Conservation (phyloP, 2,113 vertebrate species). For the Sinocyclocheilus maitianheensis region DNA sequence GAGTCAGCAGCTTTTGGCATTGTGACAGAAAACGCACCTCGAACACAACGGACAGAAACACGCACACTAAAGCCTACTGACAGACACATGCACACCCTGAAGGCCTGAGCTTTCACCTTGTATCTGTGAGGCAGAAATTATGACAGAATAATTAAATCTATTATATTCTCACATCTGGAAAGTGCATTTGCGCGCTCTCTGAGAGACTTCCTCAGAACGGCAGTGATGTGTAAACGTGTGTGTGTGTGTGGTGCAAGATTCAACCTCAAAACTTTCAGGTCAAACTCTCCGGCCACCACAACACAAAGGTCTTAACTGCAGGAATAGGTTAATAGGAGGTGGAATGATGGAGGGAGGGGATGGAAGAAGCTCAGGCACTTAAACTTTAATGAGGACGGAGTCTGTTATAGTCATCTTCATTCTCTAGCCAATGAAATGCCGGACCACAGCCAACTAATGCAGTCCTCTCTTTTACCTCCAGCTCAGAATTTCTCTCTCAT, state of each 20-base stretch:
- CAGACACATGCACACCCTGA: conserved; percentile 11
- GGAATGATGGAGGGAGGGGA: neutral
- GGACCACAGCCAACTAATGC: conserved; percentile 37
- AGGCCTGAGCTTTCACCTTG: conserved; percentile 5
- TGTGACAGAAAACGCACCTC: conserved; percentile 48
- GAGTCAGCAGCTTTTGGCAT: conserved; percentile 12
- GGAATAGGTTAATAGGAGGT: conserved; percentile 32
- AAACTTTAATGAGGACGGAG: conserved; percentile 56
- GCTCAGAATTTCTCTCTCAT: conserved; percentile 51
- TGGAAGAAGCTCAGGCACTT: conserved; percentile 49
- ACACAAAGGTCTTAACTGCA: neutral
- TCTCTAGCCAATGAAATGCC: conserved; percentile 58
- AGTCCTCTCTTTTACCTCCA: conserved; percentile 49
- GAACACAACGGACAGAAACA: neutral
- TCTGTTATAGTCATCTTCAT: conserved; percentile 72
- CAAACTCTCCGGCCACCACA: conserved; percentile 14
- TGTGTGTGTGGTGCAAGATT: conserved; percentile 10
- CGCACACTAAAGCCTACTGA: neutral
- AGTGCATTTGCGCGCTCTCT: conserved; percentile 9
- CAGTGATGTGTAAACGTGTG: conserved; percentile 16
- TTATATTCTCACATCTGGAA: conserved; percentile 39
- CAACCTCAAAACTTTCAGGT: conserved; percentile 32
- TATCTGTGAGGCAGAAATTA: neutral
- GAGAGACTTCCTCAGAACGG: neutral
- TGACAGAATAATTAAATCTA: conserved; percentile 39